Conservation (phyloP, 2,113 vertebrate species). For the Coracopsis vasa region DNA sequence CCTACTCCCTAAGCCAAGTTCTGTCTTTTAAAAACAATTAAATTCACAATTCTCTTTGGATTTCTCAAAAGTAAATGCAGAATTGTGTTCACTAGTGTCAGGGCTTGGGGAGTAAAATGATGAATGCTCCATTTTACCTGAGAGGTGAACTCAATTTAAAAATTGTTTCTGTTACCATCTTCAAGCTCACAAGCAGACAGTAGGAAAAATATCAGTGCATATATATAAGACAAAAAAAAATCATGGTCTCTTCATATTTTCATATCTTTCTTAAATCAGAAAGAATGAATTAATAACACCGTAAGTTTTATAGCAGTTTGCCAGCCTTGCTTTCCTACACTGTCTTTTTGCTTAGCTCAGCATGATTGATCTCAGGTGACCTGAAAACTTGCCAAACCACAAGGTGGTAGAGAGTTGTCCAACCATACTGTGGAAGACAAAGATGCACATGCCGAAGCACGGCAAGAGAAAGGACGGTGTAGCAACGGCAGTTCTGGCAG, state of each 20-base stretch:
- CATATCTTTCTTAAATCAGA: not conserved
- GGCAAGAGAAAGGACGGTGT: not conserved
- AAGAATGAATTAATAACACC: not conserved
- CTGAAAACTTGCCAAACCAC: not conserved
- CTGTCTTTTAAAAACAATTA: slow-evolving; percentile 23
- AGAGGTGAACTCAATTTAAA: not conserved
- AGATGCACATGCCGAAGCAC: not conserved
- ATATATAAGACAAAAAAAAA: not conserved
- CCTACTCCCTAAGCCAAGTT: not conserved
- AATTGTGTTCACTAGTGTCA: not conserved
- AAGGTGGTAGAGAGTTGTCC: not conserved
- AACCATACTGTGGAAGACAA: not conserved
- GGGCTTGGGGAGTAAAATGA: not conserved
- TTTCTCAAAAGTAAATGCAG: slow-evolving; percentile 2
- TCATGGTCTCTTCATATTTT: not conserved
- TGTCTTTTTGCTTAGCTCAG: not conserved
- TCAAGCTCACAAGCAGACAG: not conserved
- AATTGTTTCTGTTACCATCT: not conserved
- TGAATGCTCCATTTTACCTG: not conserved
- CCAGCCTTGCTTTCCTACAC: not conserved
- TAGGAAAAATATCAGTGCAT: not conserved
- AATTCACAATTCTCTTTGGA: not conserved
- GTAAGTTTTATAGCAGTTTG: not conserved
- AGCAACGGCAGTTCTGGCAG: not conserved
- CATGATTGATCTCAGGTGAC: not conserved